Base-by-base conservation (phyloP, 2,113 vertebrate genomes). In the Mastomys natalensis region DNA sequence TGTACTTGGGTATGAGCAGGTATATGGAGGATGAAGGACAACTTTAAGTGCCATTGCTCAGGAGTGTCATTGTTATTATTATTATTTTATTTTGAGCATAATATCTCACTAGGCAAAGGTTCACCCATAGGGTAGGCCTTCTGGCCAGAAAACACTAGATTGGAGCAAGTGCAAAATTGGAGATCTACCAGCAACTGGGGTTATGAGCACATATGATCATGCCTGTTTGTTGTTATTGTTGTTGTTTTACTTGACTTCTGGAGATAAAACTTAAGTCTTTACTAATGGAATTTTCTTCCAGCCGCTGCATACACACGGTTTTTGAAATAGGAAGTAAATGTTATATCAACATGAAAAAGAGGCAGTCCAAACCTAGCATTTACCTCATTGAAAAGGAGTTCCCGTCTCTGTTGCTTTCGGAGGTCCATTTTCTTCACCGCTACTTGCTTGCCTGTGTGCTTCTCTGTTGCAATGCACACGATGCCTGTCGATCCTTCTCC, bases 391-490 rank as follows among this genome's bases (percentile, higher is more conserved):
- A 99, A 99, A 96, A 99, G 99, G 97, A 99, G 99, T 96, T 99
- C 99, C 90, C 99, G 98, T 55, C 99, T 98, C 98, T 99, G 99
- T 96, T 99, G 99, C 94, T 99, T 99, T 94, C 99, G 99, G 95
- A 99, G 99, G 98, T 99, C 99, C 99, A 99, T 99, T 98, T 99
- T 99, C 99, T 99, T 99, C 94, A 99, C 99, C 0, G 99, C 99
- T 0, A 99, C 99, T 98, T 99, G 99, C 97, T 99, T 99, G 29
- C 99, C 99, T 0, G 99, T 99, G 98, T 99, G 99, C 97, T 99
- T 99, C 98, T 99, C 99, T 0, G 99, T 99, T 96, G 99, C 99
- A 3, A 99, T 99, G 98, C 99, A 99, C 84, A 99, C 99, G 0
- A 99, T 99, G 6, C 99, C 99, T 0, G 99, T 99, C 80, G 99